Evolutionary conservation across 1,140 invertebrate genomes (phyloP), one percentile per base, ranked within the genome.

Genomic region (Listronotus bonariensis): DNA sequence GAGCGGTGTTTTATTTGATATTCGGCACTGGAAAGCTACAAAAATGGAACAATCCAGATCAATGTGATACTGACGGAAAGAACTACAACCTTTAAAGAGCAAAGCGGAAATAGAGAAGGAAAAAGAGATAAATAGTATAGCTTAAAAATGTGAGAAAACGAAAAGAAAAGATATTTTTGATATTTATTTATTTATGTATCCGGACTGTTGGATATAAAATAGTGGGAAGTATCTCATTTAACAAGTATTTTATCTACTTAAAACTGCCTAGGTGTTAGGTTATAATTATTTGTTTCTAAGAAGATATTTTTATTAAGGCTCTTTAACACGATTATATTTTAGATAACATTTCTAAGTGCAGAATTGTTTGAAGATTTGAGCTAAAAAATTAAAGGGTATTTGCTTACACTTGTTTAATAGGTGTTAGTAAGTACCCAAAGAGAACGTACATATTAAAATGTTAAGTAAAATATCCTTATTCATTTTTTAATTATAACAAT

Each of bases 21-120:
- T 82, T 92, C 43, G 90, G 90, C 6, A 84, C 84, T 0, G 90
- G 90, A 0, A 84, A 91, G 64, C 77, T 90, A 15, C 89, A 92
- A 75, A 76, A 80, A 3, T 91, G 89, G 88, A 89, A 87, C 73
- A 89, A 87, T 73, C 72, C 73, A 9, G 72, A 68, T 1, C 55
- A 67, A 0, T 18, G 52, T 4, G 43, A 54, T 9, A 42, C 65
- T n/a, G 68, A 69, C 8, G 69, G 76, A 4, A 77, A 52, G 81
- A 81, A 65, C 73, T 79, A 67, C 73, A 80, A 59, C 80, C 77
- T 0, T 70, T 80, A 51, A 78, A 74, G 68, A 78, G 72, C 43
- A 76, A 76, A 64, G 36, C 14, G 9, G 72, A 74, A 36, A 65
- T 56, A 40, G 76, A 77, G 57, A 67, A 49, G 20, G 74, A 74